Evolutionary conservation across 2,888 invertebrate genomes (phyloP), one percentile per base, ranked within the genome.

Genomic region (Cordylochernes scorpioides): DNA sequence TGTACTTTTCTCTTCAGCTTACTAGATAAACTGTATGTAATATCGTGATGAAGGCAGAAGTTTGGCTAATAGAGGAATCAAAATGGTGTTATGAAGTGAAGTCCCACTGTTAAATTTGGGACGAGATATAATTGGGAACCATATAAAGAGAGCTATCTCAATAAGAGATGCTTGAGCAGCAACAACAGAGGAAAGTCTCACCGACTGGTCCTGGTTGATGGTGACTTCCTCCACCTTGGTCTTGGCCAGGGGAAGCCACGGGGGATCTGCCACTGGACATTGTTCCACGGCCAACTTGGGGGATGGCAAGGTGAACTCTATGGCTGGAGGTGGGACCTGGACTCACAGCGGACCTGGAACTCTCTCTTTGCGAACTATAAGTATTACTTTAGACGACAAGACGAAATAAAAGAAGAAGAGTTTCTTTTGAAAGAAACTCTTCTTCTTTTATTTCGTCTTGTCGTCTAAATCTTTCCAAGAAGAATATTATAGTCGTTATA

Each of bases 171-270:
- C 97, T 1, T 94, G 91, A 2, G 97, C 46, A 53, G 55, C 41
- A 15, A 12, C 25, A 8, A 32, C 9, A 10, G 18, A 27, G 35
- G 10, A 12, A 21, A 25, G 27, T 18, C 27, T 39, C 59, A 80
- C 78, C 56, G 82, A 78, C 55, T 86, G 69, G 50, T 94, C 94
- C 57, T 97, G 91, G 55, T 88, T 91, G 30, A 97, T 66, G 0
- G 91, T 86, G 46, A 97, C 84, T 59, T 97, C 94, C 64, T 97
- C 88, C 33, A 97, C 88, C 57, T 94, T 94, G 13, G 86, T 86
- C 55, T 91, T 91, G 32, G 84, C 80, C 49, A 84, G 75, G 2
- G 94, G 82, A 62, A 80, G 78, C 97, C 97, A 99, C 0, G 97
- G 94, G 8, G 97, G 91, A 59, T 99, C 97, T 1, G 91, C 80